These are phyloP conservation scores for Fistularia tabacaria DNA, from an alignment of 2,797 vertebrate genomes.

Conservation along the genomic window DNA sequence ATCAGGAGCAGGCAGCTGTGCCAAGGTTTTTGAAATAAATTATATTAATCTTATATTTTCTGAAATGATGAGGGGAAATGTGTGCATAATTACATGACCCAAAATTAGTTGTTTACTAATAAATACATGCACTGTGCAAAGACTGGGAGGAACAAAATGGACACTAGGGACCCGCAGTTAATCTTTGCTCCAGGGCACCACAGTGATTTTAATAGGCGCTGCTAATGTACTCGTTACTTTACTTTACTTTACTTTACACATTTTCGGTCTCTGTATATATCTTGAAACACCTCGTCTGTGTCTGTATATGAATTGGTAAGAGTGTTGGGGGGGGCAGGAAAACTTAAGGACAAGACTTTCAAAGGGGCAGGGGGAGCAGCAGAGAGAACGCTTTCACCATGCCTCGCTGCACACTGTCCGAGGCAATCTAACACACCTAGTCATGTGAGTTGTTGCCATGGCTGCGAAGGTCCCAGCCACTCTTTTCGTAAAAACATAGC, in stretches of 20 bases:
- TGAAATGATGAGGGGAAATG: too few relatives aligned
- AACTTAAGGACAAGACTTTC: conserved; percentile 63
- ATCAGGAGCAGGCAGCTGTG: too few relatives aligned
- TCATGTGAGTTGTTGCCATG: conserved; percentile 97
- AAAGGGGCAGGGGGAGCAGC: conserved; percentile 62
- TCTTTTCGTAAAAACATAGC: conserved; percentile 82
- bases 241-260: too few relatives aligned
- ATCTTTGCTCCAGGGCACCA: conserved; percentile 15
- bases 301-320: conserved; percentile 1
- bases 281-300: too few relatives aligned
- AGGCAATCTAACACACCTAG: conserved; percentile 96
- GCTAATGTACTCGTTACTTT: conserved; percentile 6
- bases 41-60: too few relatives aligned
- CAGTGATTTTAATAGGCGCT: conserved; percentile 11
- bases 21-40: too few relatives aligned
- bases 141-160: background rate
- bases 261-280: background rate
- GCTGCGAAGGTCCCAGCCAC: conserved; percentile 88
- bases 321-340: conserved; percentile 6
- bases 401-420: conserved; percentile 78
- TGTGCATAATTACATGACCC: background rate
- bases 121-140: background rate
- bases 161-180: background rate
- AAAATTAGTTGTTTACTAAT: background rate
- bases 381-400: conserved; percentile 75